Evolutionary conservation across 2,797 vertebrate species (phyloP).

Genomic region (Lithobates sylvaticus): DNA sequence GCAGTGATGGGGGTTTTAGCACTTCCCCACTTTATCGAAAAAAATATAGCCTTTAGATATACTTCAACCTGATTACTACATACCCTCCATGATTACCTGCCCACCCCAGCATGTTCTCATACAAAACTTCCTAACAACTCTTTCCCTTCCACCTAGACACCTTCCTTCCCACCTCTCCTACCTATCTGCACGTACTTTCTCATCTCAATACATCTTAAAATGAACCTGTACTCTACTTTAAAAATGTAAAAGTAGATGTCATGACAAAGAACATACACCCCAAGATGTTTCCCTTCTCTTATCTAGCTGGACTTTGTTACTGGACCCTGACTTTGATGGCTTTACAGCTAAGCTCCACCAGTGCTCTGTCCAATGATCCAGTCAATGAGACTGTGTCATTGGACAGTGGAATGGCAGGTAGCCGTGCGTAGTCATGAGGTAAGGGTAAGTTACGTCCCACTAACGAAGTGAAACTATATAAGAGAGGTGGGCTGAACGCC

Average conservation of each 20-base stretch:
- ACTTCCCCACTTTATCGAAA: not conserved
- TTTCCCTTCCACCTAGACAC: not conserved
- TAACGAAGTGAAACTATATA: not conserved
- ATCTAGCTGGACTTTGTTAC: not conserved
- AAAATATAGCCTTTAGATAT: not conserved
- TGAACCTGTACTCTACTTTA: not conserved
- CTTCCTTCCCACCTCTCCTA: not conserved
- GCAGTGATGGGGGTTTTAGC: not conserved
- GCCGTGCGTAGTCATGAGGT: not conserved
- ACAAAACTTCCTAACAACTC: not conserved
- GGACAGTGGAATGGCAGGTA: not conserved
- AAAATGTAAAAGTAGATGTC: not conserved
- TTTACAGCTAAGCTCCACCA: not conserved
- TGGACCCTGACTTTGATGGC: not conserved
- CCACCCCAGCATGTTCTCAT: not conserved
- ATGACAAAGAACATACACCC: not conserved
- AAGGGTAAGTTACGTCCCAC: no score
- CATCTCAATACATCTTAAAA: slow-evolving; percentile 11
- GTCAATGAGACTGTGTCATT: not conserved
- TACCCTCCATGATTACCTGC: slow-evolving; percentile 7
- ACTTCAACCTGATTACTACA: not conserved
- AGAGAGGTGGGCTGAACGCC: not conserved
- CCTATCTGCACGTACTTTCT: slow-evolving; percentile 35
- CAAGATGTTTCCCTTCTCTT: not conserved
- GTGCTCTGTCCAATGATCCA: no score